Percentiles rank a stretch among this genome's conserved stretches.
phyloP scores from a whole-genome alignment of 2,888 invertebrate species.

The Serripes groenlandicus region DNA sequence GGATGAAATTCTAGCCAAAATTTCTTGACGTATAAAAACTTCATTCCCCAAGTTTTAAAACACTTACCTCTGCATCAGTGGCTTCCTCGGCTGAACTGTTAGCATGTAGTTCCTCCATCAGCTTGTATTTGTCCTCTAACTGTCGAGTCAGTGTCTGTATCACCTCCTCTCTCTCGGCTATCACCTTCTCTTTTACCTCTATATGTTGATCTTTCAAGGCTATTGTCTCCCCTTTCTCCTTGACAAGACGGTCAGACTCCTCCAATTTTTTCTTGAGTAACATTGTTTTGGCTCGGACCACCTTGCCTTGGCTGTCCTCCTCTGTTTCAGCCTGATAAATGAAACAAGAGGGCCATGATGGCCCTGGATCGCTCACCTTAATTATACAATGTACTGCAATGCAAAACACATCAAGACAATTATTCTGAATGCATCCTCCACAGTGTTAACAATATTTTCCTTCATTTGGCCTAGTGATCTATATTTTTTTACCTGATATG shows the following conservation, averaged over 20 bases:
- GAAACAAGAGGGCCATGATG: too few species aligned
- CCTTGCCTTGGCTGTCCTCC: slow-evolving; percentile 66
- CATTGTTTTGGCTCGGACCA: slow-evolving; percentile 81
- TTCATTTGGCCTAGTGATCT: too few species aligned
- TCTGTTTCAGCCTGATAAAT: slow-evolving; percentile 16
- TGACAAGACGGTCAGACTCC: slow-evolving; percentile 80
- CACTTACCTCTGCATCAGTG: slow-evolving; percentile 56
- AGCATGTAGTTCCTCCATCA: slow-evolving; percentile 75
- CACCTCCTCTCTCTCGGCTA: slow-evolving; percentile 82
- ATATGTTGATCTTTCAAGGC: slow-evolving; percentile 74
- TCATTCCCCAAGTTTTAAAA: too few species aligned
- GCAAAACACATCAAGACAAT: too few species aligned
- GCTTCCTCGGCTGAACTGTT: slow-evolving; percentile 33
- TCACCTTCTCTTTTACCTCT: slow-evolving; percentile 78
- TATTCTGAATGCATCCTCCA: too few species aligned
- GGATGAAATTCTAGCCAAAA: too few species aligned
- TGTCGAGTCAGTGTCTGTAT: slow-evolving; percentile 87
- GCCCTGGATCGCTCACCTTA: too few species aligned
- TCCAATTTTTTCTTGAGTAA: slow-evolving; percentile 85
- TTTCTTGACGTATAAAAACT: too few species aligned
- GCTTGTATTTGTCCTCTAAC: slow-evolving; percentile 86
- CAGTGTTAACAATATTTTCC: too few species aligned
- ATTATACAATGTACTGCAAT: too few species aligned
- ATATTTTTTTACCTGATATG: too few species aligned
- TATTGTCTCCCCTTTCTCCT: slow-evolving; percentile 77